Conservation (phyloP, 2,113 vertebrate species). For the Macroglossus sobrinus region DNA sequence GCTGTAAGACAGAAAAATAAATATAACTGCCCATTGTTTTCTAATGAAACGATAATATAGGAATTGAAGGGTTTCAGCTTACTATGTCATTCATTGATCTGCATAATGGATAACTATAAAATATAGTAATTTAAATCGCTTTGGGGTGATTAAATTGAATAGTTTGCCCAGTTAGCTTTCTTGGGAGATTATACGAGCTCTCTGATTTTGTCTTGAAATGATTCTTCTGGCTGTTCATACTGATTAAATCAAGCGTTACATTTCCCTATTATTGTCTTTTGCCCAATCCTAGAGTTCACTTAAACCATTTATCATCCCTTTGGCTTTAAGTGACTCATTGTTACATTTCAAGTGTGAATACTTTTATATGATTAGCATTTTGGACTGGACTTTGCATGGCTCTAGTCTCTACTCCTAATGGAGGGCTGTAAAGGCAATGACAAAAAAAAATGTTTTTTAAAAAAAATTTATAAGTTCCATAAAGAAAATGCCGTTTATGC, state of each 20-base stretch:
- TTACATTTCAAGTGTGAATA: background rate
- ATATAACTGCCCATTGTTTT: background rate
- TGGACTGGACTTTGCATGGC: background rate
- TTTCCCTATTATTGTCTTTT: background rate
- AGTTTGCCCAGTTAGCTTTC: background rate
- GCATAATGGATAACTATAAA: background rate
- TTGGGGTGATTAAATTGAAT: constrained; percentile 14
- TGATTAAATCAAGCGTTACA: background rate
- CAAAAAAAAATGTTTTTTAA: background rate
- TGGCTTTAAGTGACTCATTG: background rate
- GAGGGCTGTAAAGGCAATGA: background rate
- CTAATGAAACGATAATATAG: constrained; percentile 5
- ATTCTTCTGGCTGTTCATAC: background rate
- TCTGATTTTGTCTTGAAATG: constrained; percentile 33
- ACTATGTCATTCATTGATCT: background rate
- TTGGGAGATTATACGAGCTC: constrained; percentile 34
- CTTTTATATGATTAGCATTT: background rate
- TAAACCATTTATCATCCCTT: background rate
- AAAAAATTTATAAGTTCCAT: background rate
- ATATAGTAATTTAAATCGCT: background rate
- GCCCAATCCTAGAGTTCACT: background rate
- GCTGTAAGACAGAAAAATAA: background rate
- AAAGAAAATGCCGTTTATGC: background rate
- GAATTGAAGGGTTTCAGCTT: background rate
- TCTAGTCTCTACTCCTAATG: background rate